phyloP scores from a whole-genome alignment of 2,797 vertebrate species.

The Clarias fuscus region DNA sequence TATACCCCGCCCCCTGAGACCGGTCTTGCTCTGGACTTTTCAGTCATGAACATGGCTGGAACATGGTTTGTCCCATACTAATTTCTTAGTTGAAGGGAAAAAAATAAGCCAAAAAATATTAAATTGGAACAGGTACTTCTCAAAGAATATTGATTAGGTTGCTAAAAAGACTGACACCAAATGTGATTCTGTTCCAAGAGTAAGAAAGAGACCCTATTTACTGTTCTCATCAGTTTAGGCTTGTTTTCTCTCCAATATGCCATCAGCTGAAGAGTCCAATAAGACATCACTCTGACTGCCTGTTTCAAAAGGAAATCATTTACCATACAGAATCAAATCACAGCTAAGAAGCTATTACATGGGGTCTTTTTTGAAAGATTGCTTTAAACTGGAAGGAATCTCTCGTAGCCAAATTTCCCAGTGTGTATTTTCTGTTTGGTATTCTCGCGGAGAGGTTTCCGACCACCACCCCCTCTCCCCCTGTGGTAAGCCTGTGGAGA shows the following conservation, averaged over 20 bases:
- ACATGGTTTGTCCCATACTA: background rate
- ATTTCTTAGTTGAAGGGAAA: background rate
- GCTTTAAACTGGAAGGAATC: background rate
- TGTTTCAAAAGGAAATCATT: background rate
- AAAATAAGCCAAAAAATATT: background rate
- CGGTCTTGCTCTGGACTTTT: background rate
- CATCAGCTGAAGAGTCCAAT: background rate
- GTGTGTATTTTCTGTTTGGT: background rate
- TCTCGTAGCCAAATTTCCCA: background rate
- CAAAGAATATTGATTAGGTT: background rate
- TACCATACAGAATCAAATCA: background rate
- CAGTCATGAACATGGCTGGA: background rate
- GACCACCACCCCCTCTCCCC: constrained; percentile 1
- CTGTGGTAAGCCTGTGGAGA: constrained; percentile 11
- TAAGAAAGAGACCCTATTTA: background rate
- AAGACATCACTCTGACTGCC: background rate
- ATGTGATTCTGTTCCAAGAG: background rate
- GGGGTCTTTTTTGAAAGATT: too few relatives aligned
- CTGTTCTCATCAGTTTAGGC: background rate
- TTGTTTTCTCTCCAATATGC: background rate
- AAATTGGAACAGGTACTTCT: background rate
- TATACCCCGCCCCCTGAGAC: background rate
- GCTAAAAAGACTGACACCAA: background rate
- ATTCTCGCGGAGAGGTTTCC: constrained; percentile 10
- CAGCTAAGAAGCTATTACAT: background rate